Percentiles rank a stretch among this genome's conserved stretches.
Conservation (phyloP, 2,888 invertebrate genomes). For the Caenorhabditis imperialis region DNA sequence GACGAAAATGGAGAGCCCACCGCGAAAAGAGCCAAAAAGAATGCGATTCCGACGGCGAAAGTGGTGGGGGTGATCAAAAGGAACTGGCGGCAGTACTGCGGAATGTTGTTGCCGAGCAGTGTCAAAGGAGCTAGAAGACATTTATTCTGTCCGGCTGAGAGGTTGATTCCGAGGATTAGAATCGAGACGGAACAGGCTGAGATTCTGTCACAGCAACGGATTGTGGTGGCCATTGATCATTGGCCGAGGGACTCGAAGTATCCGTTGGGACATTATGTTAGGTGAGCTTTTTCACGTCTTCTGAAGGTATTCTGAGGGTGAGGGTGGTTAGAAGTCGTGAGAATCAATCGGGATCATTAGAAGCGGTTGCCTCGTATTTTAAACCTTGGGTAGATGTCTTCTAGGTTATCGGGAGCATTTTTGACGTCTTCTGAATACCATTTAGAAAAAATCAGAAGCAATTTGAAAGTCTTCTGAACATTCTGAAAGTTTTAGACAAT, state of each 20-base stretch:
- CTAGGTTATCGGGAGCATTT: no score
- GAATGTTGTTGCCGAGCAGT: slow-evolving; percentile 85
- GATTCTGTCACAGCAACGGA: slow-evolving; percentile 81
- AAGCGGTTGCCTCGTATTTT: no score
- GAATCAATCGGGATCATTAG: no score
- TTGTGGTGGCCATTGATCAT: slow-evolving; percentile 94
- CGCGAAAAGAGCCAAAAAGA: slow-evolving; percentile 56
- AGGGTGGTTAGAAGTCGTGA: no score
- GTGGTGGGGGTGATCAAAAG: slow-evolving; percentile 95
- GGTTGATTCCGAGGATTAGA: slow-evolving; percentile 92
- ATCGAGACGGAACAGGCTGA: slow-evolving; percentile 85
- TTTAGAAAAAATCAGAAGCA: no score
- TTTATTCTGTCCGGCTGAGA: slow-evolving; percentile 93
- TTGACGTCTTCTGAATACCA: no score
- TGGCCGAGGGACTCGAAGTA: slow-evolving; percentile 85
- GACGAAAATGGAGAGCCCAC: slow-evolving; percentile 61
- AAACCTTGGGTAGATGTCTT: no score
- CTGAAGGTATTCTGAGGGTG: not conserved
- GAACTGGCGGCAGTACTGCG: slow-evolving; percentile 98
- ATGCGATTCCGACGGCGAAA: slow-evolving; percentile 83
- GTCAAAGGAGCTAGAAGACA: slow-evolving; percentile 82
- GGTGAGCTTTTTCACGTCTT: slow-evolving; percentile 79
- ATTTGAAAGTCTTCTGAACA: no score
- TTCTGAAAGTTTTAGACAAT: no score
- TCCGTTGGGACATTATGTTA: slow-evolving; percentile 88